Base-by-base conservation (phyloP, 2,113 vertebrate genomes). In the Origma solitaria region DNA sequence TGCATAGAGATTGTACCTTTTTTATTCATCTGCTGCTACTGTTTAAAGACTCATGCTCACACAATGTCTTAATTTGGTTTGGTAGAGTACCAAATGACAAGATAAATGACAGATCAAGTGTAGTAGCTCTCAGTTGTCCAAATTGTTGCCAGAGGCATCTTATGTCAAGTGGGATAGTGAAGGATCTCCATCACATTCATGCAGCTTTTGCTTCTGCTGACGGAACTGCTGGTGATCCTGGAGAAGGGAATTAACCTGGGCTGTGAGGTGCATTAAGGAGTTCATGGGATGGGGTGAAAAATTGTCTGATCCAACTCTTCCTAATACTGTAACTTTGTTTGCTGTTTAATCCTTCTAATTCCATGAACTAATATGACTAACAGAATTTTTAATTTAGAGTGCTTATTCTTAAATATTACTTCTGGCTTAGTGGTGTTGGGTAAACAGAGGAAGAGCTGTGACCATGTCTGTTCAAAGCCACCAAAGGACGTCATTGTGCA, bases 271-370 rank as follows among this genome's bases (percentile, higher is more conserved):
- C 15, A 2, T 11, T 6, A 44, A 44, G 75, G 38, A 64, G 27
- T 58, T 68, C 2, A 0, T 0, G 15, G 57, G 16, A 3, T 38
- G 40, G 24, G 27, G 5, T 44, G 53, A 69, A 51, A 69, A 91
- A 44, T 38, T 22, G 9, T 45, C 64, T 81, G 60, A 57, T 75
- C 40, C 60, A 75, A 11, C 78, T 93, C 60, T 35, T 89, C 30
- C 35, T 71, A 27, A 56, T 35, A 3, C 57, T 80, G 21, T 71
- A 62, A 88, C 35, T 50, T 47, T 61, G 20, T 68, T 92, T 91
- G 64, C 58, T 83, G 6, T 27, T 80, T 84, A 89, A 78, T 89
- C 72, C 92, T 88, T 42, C 53, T 77, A 61, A 86, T 73, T 77
- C 72, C 64, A 2, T 33, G 21, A 72, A 24, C 40, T 69, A 65